Evolutionary conservation across 2,797 vertebrate genomes (phyloP), one percentile per base, ranked within the genome.

Genomic region (Anisognathus igniventris): DNA sequence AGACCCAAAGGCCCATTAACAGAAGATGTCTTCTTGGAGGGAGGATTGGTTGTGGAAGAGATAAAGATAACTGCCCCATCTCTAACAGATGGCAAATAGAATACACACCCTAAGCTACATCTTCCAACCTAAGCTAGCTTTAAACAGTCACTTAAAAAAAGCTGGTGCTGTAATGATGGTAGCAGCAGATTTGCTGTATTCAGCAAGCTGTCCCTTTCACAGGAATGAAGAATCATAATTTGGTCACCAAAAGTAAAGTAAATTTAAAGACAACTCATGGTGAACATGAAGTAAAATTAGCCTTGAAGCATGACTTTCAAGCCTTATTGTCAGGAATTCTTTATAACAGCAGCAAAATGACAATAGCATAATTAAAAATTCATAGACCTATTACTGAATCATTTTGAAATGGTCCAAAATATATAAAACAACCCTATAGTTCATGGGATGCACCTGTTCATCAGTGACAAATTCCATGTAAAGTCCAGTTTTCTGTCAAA

Each of bases 311-410:
- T 35, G 23, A 10, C 14, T 87, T 22, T 56, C 6, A 47, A 62
- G 24, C 12, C 2, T 30, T 20, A 9, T 30, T 66, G 28, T 47
- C 31, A 67, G 28, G 23, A 86, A 40, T 53, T 37, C 5, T 62
- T 70, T n/a, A 18, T 60, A 42, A 48, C 35, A 7, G 30, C 47
- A 48, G 37, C 62, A 56, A 25, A 0, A 1, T 0, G 0, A n/a
- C 16, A 75, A 24, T 1, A 3, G 15, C 6, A 2, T 15, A 53
- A 11, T 4, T 61, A 27, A 37, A 35, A 51, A 37, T 14, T 7
- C 2, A 12, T 30, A 51, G 42, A 40, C 10, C 7, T 77, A 16
- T 74, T 57, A 19, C 16, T 35, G 44, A 64, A n/a, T 35, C 0
- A 4, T 9, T 58, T 35, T 7, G 8, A 68, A 72, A 57, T 45